Percentiles rank a stretch among this genome's conserved stretches.
These are phyloP conservation scores for Oscheius sp. DNA, from an alignment of 2,888 invertebrate genomes.

Conservation along the genomic window DNA sequence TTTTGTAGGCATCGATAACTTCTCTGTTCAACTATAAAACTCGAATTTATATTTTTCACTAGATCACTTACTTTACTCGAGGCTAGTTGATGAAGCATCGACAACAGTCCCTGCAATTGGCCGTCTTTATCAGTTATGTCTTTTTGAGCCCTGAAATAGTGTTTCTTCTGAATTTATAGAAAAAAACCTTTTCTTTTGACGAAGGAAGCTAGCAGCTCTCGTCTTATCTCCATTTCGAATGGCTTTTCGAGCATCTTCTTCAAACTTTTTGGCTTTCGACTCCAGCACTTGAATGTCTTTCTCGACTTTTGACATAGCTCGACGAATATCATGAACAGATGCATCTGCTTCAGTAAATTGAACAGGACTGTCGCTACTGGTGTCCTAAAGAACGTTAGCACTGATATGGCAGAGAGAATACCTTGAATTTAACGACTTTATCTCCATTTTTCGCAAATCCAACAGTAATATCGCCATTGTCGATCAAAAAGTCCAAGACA, in stretches of 20 bases:
- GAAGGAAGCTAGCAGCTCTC: constrained; percentile 51
- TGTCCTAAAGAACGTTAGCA: constrained; percentile 19
- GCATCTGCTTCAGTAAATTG: constrained; percentile 64
- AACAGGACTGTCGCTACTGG: constrained; percentile 48
- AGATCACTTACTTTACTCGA: constrained; percentile 45
- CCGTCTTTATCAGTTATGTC: constrained; percentile 64
- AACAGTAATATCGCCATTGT: constrained; percentile 49
- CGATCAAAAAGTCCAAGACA: constrained; percentile 47
- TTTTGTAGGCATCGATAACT: constrained; percentile 62
- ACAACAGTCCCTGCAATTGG: constrained; percentile 59
- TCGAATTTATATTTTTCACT: neutral
- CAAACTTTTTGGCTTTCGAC: constrained; percentile 52
- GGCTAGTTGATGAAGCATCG: constrained; percentile 64
- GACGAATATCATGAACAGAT: constrained; percentile 62
- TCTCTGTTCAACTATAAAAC: constrained; percentile 58
- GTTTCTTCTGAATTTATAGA: neutral
- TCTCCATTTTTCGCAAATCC: constrained; percentile 60
- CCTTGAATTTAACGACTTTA: constrained; percentile 66
- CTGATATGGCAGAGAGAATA: constrained; percentile 14
- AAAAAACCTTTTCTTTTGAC: constrained; percentile 51
- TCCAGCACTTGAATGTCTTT: constrained; percentile 61
- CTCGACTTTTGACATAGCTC: constrained; percentile 58
- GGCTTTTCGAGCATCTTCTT: constrained; percentile 53
- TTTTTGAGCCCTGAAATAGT: constrained; percentile 48
- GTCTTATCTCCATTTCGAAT: constrained; percentile 55